Evolutionary conservation across 2,113 vertebrate species (phyloP).

Genomic region (Oncorhynchus kisutch): DNA sequence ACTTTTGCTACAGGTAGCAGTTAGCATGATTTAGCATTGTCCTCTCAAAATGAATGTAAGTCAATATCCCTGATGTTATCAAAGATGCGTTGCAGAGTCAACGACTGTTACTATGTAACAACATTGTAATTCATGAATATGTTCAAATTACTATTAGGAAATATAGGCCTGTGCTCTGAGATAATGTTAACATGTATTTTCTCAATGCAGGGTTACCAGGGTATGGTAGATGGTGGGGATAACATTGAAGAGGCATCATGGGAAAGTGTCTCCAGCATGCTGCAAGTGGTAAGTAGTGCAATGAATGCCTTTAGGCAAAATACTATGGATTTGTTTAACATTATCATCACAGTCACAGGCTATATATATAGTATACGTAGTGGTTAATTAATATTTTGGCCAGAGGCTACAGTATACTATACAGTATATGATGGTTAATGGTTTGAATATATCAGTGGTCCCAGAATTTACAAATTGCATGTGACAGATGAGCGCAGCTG

Average conservation of each 20-base stretch:
- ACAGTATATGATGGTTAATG: too few species aligned
- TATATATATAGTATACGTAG: not conserved
- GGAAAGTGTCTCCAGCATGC: slow-evolving; percentile 96
- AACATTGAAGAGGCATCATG: slow-evolving; percentile 91
- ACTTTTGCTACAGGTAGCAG: too few species aligned
- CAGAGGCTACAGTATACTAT: too few species aligned
- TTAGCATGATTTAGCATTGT: too few species aligned
- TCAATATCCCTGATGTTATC: too few species aligned
- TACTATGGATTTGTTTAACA: not conserved
- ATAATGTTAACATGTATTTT: not conserved
- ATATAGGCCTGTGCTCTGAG: not conserved
- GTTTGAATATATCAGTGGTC: not conserved
- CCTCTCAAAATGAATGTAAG: too few species aligned
- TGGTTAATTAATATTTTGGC: too few species aligned
- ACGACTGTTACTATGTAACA: too few species aligned
- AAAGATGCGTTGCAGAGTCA: too few species aligned
- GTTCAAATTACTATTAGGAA: not conserved
- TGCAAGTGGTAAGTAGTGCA: slow-evolving; percentile 87
- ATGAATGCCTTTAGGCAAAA: not conserved
- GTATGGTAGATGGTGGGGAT: slow-evolving; percentile 95
- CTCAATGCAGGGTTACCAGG: slow-evolving; percentile 88
- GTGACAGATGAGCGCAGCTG: not conserved
- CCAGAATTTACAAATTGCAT: not conserved
- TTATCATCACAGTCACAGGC: not conserved
- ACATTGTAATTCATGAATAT: too few species aligned